These are phyloP conservation scores for Pomatostomus ruficeps DNA, from an alignment of 2,113 vertebrate genomes.

Conservation along the genomic window DNA sequence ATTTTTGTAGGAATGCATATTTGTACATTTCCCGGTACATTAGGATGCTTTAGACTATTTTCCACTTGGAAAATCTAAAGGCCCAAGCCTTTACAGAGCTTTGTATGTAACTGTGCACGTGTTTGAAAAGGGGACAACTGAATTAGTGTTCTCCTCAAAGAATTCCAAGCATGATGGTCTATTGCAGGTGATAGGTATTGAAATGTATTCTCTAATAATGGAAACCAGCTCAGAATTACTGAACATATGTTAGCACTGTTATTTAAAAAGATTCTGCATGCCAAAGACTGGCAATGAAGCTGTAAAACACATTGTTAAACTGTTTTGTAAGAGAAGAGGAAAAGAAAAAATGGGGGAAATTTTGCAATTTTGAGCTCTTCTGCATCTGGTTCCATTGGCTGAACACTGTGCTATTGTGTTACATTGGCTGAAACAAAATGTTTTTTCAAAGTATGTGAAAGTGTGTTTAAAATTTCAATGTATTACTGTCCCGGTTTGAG, in stretches of 20 bases:
- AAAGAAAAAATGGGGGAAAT: neutral
- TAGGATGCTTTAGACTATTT: neutral
- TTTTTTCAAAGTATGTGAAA: neutral
- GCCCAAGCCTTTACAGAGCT: neutral
- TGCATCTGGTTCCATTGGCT: neutral
- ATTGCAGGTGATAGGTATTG: neutral
- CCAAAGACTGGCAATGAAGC: conserved; percentile 6
- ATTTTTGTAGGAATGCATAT: neutral
- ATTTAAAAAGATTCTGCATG: neutral
- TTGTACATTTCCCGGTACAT: neutral
- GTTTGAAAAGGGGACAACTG: neutral
- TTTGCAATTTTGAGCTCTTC: neutral
- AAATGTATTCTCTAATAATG: neutral
- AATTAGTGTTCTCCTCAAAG: neutral
- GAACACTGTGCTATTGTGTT: neutral
- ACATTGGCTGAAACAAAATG: neutral
- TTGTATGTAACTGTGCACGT: neutral
- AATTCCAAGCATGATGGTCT: neutral
- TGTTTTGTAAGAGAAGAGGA: neutral
- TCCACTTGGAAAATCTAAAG: neutral
- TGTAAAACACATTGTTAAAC: neutral
- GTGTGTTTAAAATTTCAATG: neutral
- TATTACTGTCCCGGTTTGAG: too few species aligned
- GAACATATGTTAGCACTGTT: conserved; percentile 23
- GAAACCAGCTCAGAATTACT: neutral